Conservation (phyloP, 2,888 invertebrate species). For the Dasysyrphus tricinctus region DNA sequence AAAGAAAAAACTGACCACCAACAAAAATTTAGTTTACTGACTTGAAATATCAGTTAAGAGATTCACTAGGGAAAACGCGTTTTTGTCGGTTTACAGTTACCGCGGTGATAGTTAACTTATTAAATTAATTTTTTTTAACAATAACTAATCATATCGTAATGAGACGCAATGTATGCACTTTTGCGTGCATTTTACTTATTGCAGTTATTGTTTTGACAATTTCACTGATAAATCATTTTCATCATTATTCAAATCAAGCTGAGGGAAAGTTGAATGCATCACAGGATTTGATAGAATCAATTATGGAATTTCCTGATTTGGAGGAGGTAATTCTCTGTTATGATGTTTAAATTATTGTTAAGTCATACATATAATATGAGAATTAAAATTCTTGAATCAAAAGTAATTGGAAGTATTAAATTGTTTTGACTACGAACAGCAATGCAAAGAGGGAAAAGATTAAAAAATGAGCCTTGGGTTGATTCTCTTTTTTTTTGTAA, state of each 20-base stretch:
- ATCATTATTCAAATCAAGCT: constrained; percentile 8
- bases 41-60: constrained; percentile 18
- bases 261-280: constrained; percentile 44
- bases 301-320: constrained; percentile 23
- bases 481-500: neutral
- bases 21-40: constrained; percentile 24
- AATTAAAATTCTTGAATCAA: neutral
- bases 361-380: no score
- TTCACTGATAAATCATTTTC: constrained; percentile 34
- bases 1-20: no score
- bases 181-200: constrained; percentile 31
- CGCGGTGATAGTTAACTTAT: constrained; percentile 10
- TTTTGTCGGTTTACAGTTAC: constrained; percentile 38
- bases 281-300: neutral
- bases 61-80: constrained; percentile 57
- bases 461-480: constrained; percentile 6
- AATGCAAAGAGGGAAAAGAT: neutral
- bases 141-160: constrained; percentile 51
- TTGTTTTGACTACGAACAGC: neutral
- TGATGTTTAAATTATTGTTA: neutral
- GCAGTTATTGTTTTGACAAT: constrained; percentile 53
- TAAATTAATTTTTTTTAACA: constrained; percentile 27
- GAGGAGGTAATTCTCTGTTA: constrained; percentile 45
- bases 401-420: neutral
- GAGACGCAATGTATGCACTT: constrained; percentile 43